Evolutionary conservation across 2,113 vertebrate genomes (phyloP).

Genomic region (Poeciliopsis retropinna): DNA sequence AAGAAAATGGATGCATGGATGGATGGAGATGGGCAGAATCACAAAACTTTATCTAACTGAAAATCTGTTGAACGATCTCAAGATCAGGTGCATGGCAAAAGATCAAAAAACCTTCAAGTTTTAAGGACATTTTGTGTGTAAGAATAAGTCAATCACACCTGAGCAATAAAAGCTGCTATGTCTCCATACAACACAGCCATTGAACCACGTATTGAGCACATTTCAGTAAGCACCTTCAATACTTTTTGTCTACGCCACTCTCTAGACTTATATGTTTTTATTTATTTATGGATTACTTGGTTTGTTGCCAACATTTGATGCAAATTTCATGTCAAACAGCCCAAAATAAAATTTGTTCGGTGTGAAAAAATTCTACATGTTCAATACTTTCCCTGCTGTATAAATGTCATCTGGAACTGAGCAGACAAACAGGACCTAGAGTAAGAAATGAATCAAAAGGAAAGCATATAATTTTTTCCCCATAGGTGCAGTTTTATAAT

Average conservation of each 20-base stretch:
- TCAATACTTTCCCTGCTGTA: not conserved
- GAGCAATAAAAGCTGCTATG: not conserved
- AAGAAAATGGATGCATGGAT: too few relatives aligned
- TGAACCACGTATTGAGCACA: not conserved
- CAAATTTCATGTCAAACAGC: not conserved
- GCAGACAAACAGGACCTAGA: not conserved
- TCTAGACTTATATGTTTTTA: not conserved
- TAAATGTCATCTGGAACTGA: not conserved
- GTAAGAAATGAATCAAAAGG: not conserved
- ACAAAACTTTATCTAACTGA: not conserved
- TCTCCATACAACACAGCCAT: not conserved
- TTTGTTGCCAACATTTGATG: not conserved
- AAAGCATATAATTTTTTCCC: not conserved
- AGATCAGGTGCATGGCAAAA: not conserved
- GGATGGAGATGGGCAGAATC: not conserved
- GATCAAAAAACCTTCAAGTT: not conserved
- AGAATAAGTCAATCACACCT: not conserved
- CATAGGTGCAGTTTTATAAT: not conserved
- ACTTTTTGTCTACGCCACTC: not conserved
- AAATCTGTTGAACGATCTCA: not conserved
- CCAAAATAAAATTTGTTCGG: not conserved
- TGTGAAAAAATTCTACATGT: not conserved
- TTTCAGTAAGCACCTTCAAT: not conserved
- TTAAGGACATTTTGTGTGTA: too few relatives aligned
- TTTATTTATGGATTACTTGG: not conserved